Conservation (phyloP, 2,797 vertebrate genomes). For the Gambelia wislizenii region DNA sequence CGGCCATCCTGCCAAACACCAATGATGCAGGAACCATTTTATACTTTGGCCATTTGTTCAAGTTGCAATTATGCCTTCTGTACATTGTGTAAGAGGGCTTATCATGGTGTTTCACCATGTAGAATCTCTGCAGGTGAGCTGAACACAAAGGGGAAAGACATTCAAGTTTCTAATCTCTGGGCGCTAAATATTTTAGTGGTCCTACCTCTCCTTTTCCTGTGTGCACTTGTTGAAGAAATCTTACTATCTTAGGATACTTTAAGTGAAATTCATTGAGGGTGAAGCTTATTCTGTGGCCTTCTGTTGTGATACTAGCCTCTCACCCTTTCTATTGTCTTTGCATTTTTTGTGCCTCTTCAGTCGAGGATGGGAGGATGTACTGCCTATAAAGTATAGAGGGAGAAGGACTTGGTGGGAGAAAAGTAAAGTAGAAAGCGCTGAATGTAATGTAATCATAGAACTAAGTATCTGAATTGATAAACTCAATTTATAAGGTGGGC, state of each 20-base stretch:
- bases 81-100: slow-evolving; percentile 90
- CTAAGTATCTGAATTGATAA: not conserved
- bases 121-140: slow-evolving; percentile 86
- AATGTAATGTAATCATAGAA: not conserved
- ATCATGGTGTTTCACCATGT: slow-evolving; percentile 92
- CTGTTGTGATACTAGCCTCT: not conserved
- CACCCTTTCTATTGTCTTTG: not conserved
- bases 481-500: no score
- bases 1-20: slow-evolving; percentile 88
- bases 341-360: not conserved
- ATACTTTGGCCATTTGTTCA: slow-evolving; percentile 93
- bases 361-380: not conserved
- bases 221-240: not conserved
- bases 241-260: not conserved
- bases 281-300: not conserved
- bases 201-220: not conserved
- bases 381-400: not conserved
- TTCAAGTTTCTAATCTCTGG: not conserved
- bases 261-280: not conserved
- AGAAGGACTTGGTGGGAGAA: not conserved
- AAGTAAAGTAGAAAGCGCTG: not conserved
- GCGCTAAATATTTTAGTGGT: not conserved
- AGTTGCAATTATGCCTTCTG: slow-evolving; percentile 95
- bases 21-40: slow-evolving; percentile 93
- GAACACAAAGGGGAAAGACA: fast-evolving